Base-by-base conservation (phyloP, 37 sponge, comb jelly and placozoan species). In the Cladorhizidae sp. region DNA sequence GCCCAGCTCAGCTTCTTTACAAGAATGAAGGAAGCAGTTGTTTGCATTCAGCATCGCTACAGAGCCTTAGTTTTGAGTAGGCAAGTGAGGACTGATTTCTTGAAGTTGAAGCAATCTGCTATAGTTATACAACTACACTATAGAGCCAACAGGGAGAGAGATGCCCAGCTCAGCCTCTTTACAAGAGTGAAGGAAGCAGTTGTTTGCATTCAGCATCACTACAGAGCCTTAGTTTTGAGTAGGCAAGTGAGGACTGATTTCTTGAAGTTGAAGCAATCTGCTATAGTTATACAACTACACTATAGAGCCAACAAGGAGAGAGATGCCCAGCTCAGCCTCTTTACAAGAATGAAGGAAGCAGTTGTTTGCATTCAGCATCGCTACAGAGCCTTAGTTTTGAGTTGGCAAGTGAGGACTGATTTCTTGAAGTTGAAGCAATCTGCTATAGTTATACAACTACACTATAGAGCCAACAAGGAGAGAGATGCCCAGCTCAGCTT, bases 371-470 rank as follows among this genome's bases (percentile, higher is more conserved):
- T 58, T 59, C 77, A 76, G 28, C n/a, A 20, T 55, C 49, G 14
- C 77, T 65, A 65, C 67, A 2, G 67, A 63, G 64, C 81, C n/a
- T 26, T 12, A 0, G 56, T 75, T n/a, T 61, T 80, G 5, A 31
- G 67, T n/a, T 69, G 57, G 37, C 58, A 69, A 26, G 57, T 40
- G 22, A 72, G 80, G 45, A 82, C 72, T 41, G 32, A 68, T 2
- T 79, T 42, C 67, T 40, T 57, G 15, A 28, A 29, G 2, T 36
- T 81, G 35, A 72, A 58, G 35, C 31, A 8, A 15, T 59, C 76
- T 2, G 73, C 64, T 25, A 8, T 85, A 22, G 37, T 72, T 15
- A 35, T 85, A 40, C 90, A 90, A 59, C 9, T 71, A 6, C 40
- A 76, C 55, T 33, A 29, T 23, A 67, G 86, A 35, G 78, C 82